A percentile compares a stretch with the other conserved stretches of the same genome.
Conservation (phyloP, 2,797 vertebrate genomes). For the Dermochelys coriacea region DNA sequence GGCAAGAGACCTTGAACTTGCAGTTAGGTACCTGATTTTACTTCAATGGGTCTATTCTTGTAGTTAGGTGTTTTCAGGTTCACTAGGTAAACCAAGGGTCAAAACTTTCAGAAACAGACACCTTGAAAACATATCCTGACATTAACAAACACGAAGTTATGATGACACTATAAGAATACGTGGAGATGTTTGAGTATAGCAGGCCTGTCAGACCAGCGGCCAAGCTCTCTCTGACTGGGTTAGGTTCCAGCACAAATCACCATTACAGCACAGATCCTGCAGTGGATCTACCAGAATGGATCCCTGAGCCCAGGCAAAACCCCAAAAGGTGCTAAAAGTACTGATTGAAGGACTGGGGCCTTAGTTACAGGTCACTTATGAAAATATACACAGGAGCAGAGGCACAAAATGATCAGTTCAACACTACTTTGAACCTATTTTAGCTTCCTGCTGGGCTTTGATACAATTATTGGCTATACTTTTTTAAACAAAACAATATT, state of each 20-base stretch:
- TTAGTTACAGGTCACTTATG: not conserved
- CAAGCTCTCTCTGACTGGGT: not conserved
- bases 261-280: rapidly evolving
- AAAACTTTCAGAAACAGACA: not conserved
- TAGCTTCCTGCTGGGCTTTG: no score
- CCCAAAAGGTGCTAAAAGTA: rapidly evolving
- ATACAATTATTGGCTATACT: no score
- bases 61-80: not conserved
- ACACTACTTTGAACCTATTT: no score
- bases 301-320: rapidly evolving
- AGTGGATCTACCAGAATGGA: rapidly evolving
- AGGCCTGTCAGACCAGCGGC: not conserved
- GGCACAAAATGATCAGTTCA: no score
- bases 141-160: no score
- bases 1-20: not conserved
- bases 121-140: no score
- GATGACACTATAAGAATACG: no score
- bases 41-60: rapidly evolving
- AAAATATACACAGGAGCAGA: no score
- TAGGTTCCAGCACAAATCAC: rapidly evolving
- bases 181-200: no score
- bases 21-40: not conserved
- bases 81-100: not conserved
- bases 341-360: rapidly evolving
- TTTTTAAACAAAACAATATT: no score